A percentile compares a stretch with the other conserved stretches of the same genome.
Conservation (phyloP, 2,113 vertebrate genomes). For the Trogon melanurus region DNA sequence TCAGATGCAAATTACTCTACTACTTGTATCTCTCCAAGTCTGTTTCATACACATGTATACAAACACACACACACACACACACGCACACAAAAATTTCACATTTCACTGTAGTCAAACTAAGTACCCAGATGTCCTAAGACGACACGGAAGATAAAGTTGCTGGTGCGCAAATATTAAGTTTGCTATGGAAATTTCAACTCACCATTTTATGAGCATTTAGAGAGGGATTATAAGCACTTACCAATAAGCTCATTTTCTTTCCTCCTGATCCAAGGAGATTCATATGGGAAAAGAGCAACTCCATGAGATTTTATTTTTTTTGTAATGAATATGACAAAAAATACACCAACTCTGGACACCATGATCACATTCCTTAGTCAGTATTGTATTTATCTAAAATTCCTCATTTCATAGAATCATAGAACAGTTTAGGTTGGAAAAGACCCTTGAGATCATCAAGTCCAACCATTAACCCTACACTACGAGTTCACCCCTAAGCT, state of each 20-base stretch:
- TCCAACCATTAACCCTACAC: too few species aligned
- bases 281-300: not conserved
- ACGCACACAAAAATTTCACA: not conserved
- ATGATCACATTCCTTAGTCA: not conserved
- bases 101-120: not conserved
- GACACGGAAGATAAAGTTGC: not conserved
- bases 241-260: not conserved
- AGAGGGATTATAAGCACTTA: not conserved
- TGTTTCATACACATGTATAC: not conserved
- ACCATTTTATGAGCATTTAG: not conserved
- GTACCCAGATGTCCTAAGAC: not conserved
- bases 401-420: not conserved
- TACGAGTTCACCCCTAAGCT: too few species aligned
- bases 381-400: not conserved
- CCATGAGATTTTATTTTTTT: not conserved
- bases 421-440: too few species aligned
- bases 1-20: not conserved
- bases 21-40: not conserved
- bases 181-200: not conserved
- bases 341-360: not conserved
- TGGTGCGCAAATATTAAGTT: not conserved
- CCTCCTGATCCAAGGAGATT: not conserved
- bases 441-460: too few species aligned
- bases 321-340: not conserved
- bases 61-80: not conserved